A percentile compares a stretch with the other conserved stretches of the same genome.
These are phyloP conservation scores for Pseudochirops cupreus DNA, from an alignment of 2,797 vertebrate species.

Conservation along the genomic window DNA sequence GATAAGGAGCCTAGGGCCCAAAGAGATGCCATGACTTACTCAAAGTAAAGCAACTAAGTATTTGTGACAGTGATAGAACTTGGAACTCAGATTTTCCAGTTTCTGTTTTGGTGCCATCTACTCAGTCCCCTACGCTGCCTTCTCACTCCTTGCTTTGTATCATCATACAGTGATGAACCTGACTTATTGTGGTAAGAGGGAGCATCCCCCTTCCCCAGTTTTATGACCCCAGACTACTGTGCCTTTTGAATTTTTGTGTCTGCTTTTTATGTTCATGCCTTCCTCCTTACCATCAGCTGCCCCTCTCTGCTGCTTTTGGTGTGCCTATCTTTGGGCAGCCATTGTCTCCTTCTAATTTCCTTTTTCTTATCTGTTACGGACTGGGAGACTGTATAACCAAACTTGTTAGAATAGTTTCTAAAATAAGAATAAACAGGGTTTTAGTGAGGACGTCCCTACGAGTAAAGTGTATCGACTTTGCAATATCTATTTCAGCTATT, in stretches of 20 bases:
- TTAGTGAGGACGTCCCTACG: constrained; percentile 17
- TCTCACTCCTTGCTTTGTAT: not conserved
- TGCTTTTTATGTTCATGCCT: not conserved
- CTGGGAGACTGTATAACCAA: constrained; percentile 1
- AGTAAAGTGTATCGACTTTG: not conserved
- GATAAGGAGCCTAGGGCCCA: not conserved
- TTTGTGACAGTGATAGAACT: not conserved
- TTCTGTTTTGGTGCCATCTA: not conserved
- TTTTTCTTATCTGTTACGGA: not conserved
- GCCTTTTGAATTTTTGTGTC: constrained; percentile 5
- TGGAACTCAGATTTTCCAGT: not conserved
- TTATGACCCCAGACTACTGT: not conserved
- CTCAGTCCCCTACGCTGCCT: not conserved
- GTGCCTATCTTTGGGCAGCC: not conserved
- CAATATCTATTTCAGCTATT: not conserved
- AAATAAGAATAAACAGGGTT: constrained; percentile 29
- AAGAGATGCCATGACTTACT: not conserved
- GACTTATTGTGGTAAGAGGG: not conserved
- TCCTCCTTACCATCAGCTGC: not conserved
- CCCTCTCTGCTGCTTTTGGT: constrained; percentile 8
- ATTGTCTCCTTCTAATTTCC: constrained; percentile 17
- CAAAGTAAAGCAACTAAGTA: not conserved
- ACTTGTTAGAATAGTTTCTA: constrained; percentile 32
- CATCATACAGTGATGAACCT: not conserved
- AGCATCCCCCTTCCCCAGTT: not conserved